Percentiles rank a stretch among this genome's conserved stretches.
Evolutionary conservation across 2,797 vertebrate species (phyloP).

Genomic region (Coccyzus lansbergi): DNA sequence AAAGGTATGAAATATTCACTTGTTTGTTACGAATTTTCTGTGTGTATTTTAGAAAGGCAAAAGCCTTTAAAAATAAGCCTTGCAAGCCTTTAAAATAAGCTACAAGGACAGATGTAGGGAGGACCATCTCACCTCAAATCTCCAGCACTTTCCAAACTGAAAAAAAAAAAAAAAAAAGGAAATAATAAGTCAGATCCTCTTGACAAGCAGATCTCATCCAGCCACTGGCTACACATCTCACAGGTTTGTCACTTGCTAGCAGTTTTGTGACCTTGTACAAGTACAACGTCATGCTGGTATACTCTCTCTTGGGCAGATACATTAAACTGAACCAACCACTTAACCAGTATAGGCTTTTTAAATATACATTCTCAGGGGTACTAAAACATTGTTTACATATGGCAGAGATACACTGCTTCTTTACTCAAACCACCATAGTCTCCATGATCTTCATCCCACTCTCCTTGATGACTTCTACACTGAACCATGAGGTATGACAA

Average conservation of each 20-base stretch:
- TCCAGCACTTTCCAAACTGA: background rate
- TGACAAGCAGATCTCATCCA: background rate
- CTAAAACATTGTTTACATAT: background rate
- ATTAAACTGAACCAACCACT: background rate
- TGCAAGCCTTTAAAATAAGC: no score
- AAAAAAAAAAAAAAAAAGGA: background rate
- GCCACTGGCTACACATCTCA: background rate
- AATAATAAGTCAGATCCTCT: background rate
- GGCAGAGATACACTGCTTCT: background rate
- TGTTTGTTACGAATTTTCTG: background rate
- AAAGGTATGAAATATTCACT: background rate
- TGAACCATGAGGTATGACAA: constrained; percentile 52
- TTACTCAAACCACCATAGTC: background rate
- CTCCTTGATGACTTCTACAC: constrained; percentile 56
- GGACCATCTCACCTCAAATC: background rate
- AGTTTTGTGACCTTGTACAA: background rate
- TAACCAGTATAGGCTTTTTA: background rate
- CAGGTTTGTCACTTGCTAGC: background rate
- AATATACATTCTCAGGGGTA: background rate
- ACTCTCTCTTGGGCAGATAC: background rate
- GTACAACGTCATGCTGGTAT: background rate
- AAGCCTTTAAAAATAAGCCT: no score
- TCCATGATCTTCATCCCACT: background rate
- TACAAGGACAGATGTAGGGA: background rate
- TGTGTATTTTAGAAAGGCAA: background rate